phyloP scores from a whole-genome alignment of 2,797 vertebrate genomes.

The Serranus cabrilla region DNA sequence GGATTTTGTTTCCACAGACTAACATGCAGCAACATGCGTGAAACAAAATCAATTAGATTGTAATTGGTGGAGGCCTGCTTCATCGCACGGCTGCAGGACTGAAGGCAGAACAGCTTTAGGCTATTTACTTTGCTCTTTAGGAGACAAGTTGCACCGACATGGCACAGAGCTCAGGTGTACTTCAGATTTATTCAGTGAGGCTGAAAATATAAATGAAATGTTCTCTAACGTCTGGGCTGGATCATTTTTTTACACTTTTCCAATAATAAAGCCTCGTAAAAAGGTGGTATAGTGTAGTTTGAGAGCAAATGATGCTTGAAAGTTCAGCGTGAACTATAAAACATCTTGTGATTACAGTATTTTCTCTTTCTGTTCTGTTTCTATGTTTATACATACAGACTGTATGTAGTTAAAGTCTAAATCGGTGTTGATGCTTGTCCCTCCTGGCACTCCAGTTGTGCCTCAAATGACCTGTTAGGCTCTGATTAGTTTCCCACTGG shows the following conservation, averaged over 20 bases:
- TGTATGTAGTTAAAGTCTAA: neutral
- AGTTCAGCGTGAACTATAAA: neutral
- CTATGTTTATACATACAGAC: slow-evolving; percentile 7
- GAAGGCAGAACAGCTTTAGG: slow-evolving; percentile 34
- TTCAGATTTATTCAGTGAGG: slow-evolving; percentile 6
- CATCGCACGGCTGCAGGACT: slow-evolving; percentile 13
- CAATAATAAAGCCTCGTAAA: neutral
- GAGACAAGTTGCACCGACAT: slow-evolving; percentile 3
- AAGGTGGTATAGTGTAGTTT: neutral
- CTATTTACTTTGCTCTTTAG: slow-evolving; percentile 28
- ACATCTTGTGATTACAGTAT: neutral
- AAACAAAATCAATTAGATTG: slow-evolving; percentile 47
- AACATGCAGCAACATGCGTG: slow-evolving; percentile 25
- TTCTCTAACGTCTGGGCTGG: neutral
- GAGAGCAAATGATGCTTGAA: neutral
- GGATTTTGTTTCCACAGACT: slow-evolving; percentile 38
- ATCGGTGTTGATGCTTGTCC: neutral
- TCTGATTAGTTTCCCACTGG: slow-evolving; percentile 15
- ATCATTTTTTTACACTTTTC: neutral
- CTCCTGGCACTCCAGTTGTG: neutral
- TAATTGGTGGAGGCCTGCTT: slow-evolving; percentile 53
- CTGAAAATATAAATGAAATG: slow-evolving; percentile 7
- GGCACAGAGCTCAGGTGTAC: neutral
- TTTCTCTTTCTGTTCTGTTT: neutral
- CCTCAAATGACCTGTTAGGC: slow-evolving; percentile 15